Conservation (phyloP, 1,140 invertebrate genomes). For the Scaptomyza graminum region DNA sequence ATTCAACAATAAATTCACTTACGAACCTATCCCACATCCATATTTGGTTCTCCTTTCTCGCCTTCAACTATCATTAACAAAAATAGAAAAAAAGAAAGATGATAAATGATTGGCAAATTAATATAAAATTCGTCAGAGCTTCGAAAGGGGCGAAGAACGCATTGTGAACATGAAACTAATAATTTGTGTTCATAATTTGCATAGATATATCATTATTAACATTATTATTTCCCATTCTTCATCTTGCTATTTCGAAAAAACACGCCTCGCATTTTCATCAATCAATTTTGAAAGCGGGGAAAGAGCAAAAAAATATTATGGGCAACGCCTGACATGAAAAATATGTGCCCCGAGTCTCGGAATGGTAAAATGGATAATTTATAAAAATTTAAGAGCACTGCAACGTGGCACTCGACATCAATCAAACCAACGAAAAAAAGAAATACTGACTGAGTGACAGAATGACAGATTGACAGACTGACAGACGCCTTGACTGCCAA, state of each 20-base stretch:
- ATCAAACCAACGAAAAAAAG: constrained; percentile 76
- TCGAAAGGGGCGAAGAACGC: background rate
- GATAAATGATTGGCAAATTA: constrained; percentile 78
- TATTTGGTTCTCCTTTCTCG: no score
- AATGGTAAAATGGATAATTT: constrained; percentile 77
- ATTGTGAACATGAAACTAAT: constrained; percentile 67
- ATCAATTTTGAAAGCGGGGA: constrained; percentile 52
- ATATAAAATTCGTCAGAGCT: constrained; percentile 55
- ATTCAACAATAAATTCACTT: no score
- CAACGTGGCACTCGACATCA: constrained; percentile 71
- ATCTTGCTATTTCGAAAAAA: constrained; percentile 43
- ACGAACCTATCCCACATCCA: no score
- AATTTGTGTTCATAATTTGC: constrained; percentile 72
- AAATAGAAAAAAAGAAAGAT: background rate
- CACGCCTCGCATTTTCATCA: constrained; percentile 77
- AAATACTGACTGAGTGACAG: constrained; percentile 47
- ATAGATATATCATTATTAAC: constrained; percentile 82
- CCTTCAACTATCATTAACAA: no score
- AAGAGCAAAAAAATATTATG: background rate
- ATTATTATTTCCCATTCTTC: constrained; percentile 44
- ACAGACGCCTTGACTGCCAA: background rate
- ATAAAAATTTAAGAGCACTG: constrained; percentile 75
- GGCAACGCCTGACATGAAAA: constrained; percentile 69
- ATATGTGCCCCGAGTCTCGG: constrained; percentile 59
- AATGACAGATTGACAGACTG: constrained; percentile 18